A percentile compares a stretch with the other conserved stretches of the same genome.
Conservation (phyloP, 2,113 vertebrate genomes). For the Nettapus auritus region DNA sequence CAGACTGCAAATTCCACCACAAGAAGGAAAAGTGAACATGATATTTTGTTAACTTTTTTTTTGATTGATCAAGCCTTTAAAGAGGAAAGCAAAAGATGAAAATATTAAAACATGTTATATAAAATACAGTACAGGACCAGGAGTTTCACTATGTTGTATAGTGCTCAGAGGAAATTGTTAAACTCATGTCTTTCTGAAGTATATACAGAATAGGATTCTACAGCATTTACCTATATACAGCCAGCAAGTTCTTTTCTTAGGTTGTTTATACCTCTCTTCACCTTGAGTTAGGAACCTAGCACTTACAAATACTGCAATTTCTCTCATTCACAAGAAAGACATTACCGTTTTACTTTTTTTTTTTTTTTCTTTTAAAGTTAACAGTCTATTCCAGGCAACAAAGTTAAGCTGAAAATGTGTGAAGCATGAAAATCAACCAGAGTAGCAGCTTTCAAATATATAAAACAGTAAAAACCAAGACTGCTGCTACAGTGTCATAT, state of each 20-base stretch:
- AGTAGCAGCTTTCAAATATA: constrained; percentile 75
- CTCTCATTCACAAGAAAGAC: constrained; percentile 62
- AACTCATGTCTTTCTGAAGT: constrained; percentile 80
- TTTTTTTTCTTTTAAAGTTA: constrained; percentile 80
- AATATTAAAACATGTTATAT: constrained; percentile 84
- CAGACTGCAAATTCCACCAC: constrained; percentile 35
- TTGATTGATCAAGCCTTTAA: constrained; percentile 41
- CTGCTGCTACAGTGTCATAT: constrained; percentile 61
- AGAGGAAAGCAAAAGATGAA: constrained; percentile 65
- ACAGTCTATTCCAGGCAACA: constrained; percentile 83
- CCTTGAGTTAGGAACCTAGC: constrained; percentile 77
- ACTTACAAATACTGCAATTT: constrained; percentile 64
- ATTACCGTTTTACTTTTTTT: constrained; percentile 62
- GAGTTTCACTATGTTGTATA: constrained; percentile 86
- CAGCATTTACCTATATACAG: constrained; percentile 85
- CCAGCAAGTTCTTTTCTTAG: constrained; percentile 93
- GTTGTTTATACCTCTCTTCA: constrained; percentile 83
- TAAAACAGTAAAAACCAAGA: constrained; percentile 74
- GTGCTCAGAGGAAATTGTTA: constrained; percentile 86
- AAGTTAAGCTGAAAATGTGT: constrained; percentile 70
- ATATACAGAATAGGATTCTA: constrained; percentile 73
- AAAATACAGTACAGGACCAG: constrained; percentile 94
- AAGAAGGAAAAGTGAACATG: constrained; percentile 11
- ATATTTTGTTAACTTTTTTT: not conserved
- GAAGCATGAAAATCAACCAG: constrained; percentile 66